These are phyloP conservation scores for Rallus crepitans DNA, from an alignment of 2,797 vertebrate species.

Conservation along the genomic window DNA sequence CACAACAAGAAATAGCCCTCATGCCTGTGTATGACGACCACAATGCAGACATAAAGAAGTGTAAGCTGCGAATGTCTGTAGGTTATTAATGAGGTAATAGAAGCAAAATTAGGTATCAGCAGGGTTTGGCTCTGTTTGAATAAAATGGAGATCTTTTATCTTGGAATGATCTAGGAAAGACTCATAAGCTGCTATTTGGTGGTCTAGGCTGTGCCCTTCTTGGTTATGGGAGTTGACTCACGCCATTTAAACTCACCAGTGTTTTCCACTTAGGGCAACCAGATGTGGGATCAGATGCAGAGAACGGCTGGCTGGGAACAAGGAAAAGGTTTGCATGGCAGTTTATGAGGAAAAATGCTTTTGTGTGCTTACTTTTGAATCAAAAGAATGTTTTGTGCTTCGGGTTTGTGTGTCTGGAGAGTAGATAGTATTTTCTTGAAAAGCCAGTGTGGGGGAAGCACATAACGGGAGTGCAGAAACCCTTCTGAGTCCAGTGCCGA, in stretches of 20 bases:
- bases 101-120: slow-evolving; percentile 65
- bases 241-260: slow-evolving; percentile 15
- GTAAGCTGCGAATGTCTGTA: slow-evolving; percentile 43
- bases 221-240: slow-evolving; percentile 47
- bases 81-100: slow-evolving; percentile 72
- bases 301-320: not conserved
- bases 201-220: slow-evolving; percentile 50
- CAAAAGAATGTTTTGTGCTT: not conserved
- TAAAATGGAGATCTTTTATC: slow-evolving; percentile 62
- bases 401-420: not conserved
- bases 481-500: not conserved
- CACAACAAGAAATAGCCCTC: slow-evolving; percentile 40
- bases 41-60: slow-evolving; percentile 50
- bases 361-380: slow-evolving; percentile 7
- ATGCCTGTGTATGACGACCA: not conserved
- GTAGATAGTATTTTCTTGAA: not conserved
- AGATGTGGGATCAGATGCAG: slow-evolving; percentile 23
- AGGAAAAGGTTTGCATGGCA: slow-evolving; percentile 1
- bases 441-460: not conserved
- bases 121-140: slow-evolving; percentile 64
- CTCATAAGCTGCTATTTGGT: slow-evolving; percentile 65
- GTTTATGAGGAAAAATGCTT: not conserved
- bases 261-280: slow-evolving; percentile 54
- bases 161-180: slow-evolving; percentile 32
- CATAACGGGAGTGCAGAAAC: not conserved